These are phyloP conservation scores for Spodoptera exigua DNA, from an alignment of 2,888 invertebrate species.

Conservation along the genomic window DNA sequence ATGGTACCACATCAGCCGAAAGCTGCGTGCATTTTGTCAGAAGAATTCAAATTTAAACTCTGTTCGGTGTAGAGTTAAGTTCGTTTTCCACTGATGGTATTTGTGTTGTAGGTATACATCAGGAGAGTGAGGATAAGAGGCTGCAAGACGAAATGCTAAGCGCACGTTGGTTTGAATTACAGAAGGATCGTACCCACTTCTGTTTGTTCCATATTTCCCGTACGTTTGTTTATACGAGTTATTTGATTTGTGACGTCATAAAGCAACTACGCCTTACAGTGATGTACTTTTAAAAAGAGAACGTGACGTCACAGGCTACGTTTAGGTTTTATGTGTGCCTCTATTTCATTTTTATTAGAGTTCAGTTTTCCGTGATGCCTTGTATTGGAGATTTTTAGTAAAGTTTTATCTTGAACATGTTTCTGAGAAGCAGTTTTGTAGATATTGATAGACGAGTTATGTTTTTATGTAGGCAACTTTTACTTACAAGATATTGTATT, in stretches of 20 bases:
- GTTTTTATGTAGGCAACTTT: no score
- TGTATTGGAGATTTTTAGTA: conserved; percentile 14
- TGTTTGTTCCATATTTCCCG: conserved; percentile 60
- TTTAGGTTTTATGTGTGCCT: conserved; percentile 35
- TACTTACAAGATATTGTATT: no score
- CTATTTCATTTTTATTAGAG: conserved; percentile 28
- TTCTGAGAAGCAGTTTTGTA: background rate
- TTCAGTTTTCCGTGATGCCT: conserved; percentile 20
- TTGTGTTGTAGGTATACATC: conserved; percentile 56
- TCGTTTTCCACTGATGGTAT: conserved; percentile 33
- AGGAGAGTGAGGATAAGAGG: conserved; percentile 56
- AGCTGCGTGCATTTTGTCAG: conserved; percentile 31
- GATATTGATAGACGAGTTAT: background rate
- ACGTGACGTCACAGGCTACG: conserved; percentile 24
- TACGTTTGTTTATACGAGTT: conserved; percentile 56
- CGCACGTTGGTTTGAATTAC: conserved; percentile 62
- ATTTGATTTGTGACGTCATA: conserved; percentile 63
- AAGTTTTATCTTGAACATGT: conserved; percentile 6
- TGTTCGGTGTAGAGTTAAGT: conserved; percentile 12
- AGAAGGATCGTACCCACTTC: conserved; percentile 49
- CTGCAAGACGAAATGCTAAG: conserved; percentile 63
- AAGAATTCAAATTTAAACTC: conserved; percentile 27
- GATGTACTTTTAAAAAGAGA: conserved; percentile 47
- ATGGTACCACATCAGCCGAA: conserved; percentile 1
- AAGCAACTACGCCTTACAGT: conserved; percentile 34